These are phyloP conservation scores for Apeltes quadracus DNA, from an alignment of 2,113 vertebrate species.

Conservation along the genomic window DNA sequence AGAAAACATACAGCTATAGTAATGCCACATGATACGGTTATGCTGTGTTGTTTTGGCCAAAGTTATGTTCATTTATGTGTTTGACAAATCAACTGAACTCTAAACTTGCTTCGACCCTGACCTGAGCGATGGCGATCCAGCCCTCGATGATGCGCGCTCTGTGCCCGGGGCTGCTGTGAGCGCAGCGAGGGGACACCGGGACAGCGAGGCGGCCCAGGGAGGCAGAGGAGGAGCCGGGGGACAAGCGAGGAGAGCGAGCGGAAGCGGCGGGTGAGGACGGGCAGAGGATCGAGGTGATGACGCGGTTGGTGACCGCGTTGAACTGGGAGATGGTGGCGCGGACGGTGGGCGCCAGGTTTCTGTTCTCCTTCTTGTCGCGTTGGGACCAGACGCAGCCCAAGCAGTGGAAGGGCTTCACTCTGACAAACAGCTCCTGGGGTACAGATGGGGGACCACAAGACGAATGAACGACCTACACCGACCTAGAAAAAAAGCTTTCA, in stretches of 20 bases:
- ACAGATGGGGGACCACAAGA: not conserved
- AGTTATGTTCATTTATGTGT: not conserved
- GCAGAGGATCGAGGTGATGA: constrained; percentile 86
- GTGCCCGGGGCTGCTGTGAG: constrained; percentile 61
- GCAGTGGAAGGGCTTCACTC: constrained; percentile 85
- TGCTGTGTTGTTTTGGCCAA: not conserved
- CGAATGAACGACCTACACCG: not conserved
- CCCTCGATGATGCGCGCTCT: constrained; percentile 84
- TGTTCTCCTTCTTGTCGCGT: constrained; percentile 87
- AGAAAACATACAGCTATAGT: not conserved
- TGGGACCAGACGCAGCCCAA: constrained; percentile 92
- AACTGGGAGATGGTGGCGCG: constrained; percentile 91
- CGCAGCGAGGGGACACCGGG: constrained; percentile 55
- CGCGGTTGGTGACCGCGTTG: constrained; percentile 85
- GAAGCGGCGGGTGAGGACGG: constrained; percentile 37
- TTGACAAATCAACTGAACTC: not conserved
- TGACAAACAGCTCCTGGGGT: constrained; percentile 83
- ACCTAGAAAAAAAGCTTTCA: not conserved
- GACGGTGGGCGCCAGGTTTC: constrained; percentile 79
- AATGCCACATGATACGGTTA: no score
- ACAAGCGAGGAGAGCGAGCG: constrained; percentile 54
- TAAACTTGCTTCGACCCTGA: constrained; percentile 34
- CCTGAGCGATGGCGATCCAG: constrained; percentile 89
- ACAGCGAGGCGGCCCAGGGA: constrained; percentile 56
- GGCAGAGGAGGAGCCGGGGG: constrained; percentile 46